Evolutionary conservation across 2,797 vertebrate species (phyloP), one percentile per base, ranked within the genome.

Genomic region (Onychomys arenicola): DNA sequence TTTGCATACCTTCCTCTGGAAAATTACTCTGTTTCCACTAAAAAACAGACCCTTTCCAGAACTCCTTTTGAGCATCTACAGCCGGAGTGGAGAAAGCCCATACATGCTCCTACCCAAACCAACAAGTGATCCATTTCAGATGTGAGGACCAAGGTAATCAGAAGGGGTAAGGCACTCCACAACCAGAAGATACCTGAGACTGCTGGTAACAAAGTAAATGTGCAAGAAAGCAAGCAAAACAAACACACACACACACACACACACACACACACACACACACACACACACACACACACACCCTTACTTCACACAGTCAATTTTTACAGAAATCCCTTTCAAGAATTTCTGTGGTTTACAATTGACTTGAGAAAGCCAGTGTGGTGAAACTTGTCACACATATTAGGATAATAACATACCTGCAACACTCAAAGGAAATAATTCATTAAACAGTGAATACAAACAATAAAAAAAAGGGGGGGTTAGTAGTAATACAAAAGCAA

Each of bases 291-390:
- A 75, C 2, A 65, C 4, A n/a, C 40, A 21, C 40, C 59, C 9
- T 8, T 17, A 82, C 17, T 73, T 86, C 65, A 89, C 82, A 59
- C 1, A 91, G 43, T 14, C 87, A 71, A 73, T 88, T 87, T n/a
- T 83, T 93, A 25, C 25, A 49, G 49, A 94, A 96, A n/a, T 49
- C 86, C 61, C 71, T 84, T 87, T 76, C 23, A 78, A 80, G 52
- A 12, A 90, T 88, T 57, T 78, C 76, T 83, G 27, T 59, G 29
- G 77, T 71, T 90, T 78, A 83, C 55, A 75, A 57, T 2, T 75
- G 37, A 63, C 57, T 57, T 80, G 86, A 85, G 49, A 94, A 89
- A 63, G 40, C 7, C 1, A 13, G 13, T 61, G 65, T 55, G 46
- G 14, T 61, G 57, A 80, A 90, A 84, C 25, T 59, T 75, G 37